Percentiles rank a stretch among this genome's conserved stretches.
phyloP scores from a whole-genome alignment of 2,113 vertebrate genomes.

The Leucoraja erinaceus region DNA sequence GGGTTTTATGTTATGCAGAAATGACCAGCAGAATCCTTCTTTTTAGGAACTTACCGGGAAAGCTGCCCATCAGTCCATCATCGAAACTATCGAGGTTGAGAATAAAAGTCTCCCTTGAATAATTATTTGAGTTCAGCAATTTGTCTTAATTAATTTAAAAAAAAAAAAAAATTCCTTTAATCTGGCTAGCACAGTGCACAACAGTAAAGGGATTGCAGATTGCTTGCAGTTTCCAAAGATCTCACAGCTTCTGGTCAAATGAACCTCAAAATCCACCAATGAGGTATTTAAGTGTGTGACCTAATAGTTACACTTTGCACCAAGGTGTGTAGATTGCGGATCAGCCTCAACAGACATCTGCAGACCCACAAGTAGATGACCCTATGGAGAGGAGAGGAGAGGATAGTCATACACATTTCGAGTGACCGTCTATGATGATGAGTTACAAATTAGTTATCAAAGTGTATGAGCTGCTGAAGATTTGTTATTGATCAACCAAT shows the following conservation, averaged over 20 bases:
- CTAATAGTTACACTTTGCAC: neutral
- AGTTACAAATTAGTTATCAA: too few species aligned
- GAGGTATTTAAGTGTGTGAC: too few species aligned
- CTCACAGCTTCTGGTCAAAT: neutral
- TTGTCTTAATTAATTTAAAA: neutral
- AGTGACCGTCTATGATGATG: neutral
- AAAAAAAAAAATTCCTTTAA: neutral
- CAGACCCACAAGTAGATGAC: too few species aligned
- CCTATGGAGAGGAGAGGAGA: too few species aligned
- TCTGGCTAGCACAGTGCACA: neutral
- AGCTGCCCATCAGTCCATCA: neutral
- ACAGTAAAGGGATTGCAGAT: neutral
- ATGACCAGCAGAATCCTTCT: too few species aligned
- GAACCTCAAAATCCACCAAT: too few species aligned
- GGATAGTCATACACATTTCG: too few species aligned
- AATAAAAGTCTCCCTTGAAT: neutral
- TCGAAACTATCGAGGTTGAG: neutral
- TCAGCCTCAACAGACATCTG: too few species aligned
- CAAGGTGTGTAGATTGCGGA: too few species aligned
- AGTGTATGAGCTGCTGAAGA: neutral
- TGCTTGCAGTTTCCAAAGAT: neutral
- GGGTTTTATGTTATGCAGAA: neutral
- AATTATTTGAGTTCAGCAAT: neutral
- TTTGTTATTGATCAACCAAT: neutral
- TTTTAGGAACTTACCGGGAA: neutral